Conservation (phyloP, 2,797 vertebrate genomes). For the Fratercula arctica region DNA sequence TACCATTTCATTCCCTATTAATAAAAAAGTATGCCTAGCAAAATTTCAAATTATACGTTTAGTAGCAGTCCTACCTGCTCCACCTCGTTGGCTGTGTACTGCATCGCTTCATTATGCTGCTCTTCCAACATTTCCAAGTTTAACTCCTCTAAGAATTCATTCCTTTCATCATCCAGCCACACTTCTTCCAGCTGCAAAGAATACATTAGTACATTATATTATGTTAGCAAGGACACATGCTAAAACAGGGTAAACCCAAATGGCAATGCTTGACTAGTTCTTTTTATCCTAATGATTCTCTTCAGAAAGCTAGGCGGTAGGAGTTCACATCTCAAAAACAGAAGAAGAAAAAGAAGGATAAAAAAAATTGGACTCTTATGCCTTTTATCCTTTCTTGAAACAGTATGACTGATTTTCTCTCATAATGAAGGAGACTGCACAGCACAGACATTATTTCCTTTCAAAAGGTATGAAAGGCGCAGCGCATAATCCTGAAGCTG, state of each 20-base stretch:
- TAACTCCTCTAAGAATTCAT: conserved; percentile 96
- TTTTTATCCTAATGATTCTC: conserved; percentile 78
- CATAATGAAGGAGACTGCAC: conserved; percentile 67
- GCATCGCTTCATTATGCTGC: conserved; percentile 87
- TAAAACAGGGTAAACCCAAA: conserved; percentile 71
- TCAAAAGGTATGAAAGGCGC: conserved; percentile 68
- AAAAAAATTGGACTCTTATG: conserved; percentile 55
- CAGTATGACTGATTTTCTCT: conserved; percentile 73
- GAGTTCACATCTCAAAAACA: conserved; percentile 52
- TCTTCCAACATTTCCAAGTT: conserved; percentile 96
- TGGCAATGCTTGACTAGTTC: conserved; percentile 54
- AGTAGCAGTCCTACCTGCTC: conserved; percentile 82
- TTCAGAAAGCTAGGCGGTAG: conserved; percentile 65
- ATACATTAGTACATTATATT: conserved; percentile 75
- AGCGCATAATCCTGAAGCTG: conserved; percentile 55
- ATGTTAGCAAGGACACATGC: conserved; percentile 61
- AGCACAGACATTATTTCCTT: conserved; percentile 69
- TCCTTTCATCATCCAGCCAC: conserved; percentile 98
- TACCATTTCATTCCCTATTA: not conserved
- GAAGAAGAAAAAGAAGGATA: conserved; percentile 36
- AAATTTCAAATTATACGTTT: not conserved
- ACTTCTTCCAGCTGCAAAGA: conserved; percentile 91
- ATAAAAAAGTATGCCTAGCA: conserved; percentile 1
- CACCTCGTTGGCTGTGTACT: conserved; percentile 79
- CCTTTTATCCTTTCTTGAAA: conserved; percentile 78